Evolutionary conservation across 2,113 vertebrate genomes (phyloP).

Genomic region (Pseudorasbora parva): DNA sequence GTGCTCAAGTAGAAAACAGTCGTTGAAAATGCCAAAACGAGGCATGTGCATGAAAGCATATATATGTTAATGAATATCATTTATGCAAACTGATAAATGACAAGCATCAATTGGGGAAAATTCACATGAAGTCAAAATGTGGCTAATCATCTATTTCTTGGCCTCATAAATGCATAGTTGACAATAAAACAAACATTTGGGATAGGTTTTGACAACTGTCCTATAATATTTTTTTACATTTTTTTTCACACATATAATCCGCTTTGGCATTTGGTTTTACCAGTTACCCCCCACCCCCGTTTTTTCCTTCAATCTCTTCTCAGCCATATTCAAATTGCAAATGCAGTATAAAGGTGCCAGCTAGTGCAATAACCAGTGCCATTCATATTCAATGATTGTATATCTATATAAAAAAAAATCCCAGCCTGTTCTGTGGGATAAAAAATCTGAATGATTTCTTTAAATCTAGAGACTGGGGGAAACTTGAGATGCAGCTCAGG

Average conservation of each 20-base stretch:
- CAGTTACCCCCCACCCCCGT: background rate
- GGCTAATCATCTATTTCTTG: conserved; percentile 1
- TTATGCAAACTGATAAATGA: conserved; percentile 19
- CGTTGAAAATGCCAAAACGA: background rate
- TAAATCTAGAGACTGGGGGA: conserved; percentile 29
- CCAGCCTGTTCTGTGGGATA: background rate
- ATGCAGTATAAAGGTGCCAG: conserved; percentile 28
- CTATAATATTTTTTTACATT: background rate
- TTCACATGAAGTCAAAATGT: background rate
- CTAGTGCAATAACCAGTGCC: conserved; percentile 45
- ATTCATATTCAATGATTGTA: conserved; percentile 17
- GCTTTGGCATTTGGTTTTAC: conserved; percentile 36
- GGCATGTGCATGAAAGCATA: background rate
- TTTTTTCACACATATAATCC: background rate
- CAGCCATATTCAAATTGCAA: background rate
- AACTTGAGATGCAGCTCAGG: conserved; percentile 43
- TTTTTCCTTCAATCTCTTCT: background rate
- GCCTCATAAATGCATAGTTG: conserved; percentile 46
- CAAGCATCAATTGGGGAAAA: conserved; percentile 24
- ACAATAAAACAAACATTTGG: conserved; percentile 10
- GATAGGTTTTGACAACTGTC: background rate
- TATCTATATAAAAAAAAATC: background rate
- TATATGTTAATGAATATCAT: conserved; percentile 18
- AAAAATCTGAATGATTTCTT: conserved; percentile 27
- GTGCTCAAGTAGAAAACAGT: conserved; percentile 32